These are phyloP conservation scores for Panonychus citri DNA, from an alignment of 1,140 invertebrate genomes.

Conservation along the genomic window DNA sequence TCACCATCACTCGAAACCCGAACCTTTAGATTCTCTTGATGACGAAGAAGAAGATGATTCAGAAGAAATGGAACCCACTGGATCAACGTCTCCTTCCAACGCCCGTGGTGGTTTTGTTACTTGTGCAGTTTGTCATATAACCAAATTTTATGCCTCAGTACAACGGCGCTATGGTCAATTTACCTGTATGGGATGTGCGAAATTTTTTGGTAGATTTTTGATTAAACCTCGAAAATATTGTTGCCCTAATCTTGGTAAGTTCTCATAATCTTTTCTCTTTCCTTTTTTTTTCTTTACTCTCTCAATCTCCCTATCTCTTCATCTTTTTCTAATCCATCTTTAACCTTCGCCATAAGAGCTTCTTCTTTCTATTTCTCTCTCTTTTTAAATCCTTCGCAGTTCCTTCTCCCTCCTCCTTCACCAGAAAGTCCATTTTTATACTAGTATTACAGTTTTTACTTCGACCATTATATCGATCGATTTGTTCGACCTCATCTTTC, in stretches of 20 bases:
- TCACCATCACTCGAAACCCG: no score
- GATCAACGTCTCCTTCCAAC: background rate
- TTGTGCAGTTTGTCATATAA: slow-evolving; percentile 25
- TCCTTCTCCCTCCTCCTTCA: background rate
- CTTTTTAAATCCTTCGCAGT: background rate
- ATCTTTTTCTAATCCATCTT: background rate
- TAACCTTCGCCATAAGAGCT: background rate
- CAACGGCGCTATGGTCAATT: slow-evolving; percentile 30
- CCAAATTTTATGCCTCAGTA: slow-evolving; percentile 37
- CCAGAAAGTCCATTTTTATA: no score
- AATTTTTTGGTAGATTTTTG: slow-evolving; percentile 11
- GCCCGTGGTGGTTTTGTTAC: slow-evolving; percentile 1
- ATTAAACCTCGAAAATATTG: slow-evolving; percentile 7
- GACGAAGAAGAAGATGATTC: background rate
- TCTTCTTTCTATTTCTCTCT: background rate
- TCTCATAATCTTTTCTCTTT: background rate
- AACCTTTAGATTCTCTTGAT: background rate
- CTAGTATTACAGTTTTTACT: no score
- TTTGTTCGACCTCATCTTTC: no score
- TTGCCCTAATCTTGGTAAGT: slow-evolving; percentile 4
- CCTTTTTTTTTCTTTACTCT: no score
- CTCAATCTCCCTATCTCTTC: background rate
- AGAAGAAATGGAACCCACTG: background rate
- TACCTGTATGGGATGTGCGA: slow-evolving; percentile 11
- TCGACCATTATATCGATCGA: no score